Conservation (phyloP, 2,797 vertebrate genomes). For the Lepus oiostolus region DNA sequence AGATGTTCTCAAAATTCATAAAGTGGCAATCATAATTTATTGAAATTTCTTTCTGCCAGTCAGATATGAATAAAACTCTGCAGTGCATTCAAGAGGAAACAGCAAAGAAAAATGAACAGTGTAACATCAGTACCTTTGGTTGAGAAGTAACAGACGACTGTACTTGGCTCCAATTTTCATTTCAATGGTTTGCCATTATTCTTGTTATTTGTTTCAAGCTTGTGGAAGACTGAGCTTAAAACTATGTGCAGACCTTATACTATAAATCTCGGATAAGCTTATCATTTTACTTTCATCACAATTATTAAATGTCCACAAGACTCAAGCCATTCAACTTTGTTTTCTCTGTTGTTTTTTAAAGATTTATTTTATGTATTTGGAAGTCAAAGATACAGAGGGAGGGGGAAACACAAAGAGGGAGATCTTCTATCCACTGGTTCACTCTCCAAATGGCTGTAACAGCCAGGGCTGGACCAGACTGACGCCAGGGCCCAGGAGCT, state of each 20-base stretch:
- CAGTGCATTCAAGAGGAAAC: slow-evolving; percentile 72
- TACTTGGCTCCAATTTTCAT: not conserved
- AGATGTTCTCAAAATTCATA: slow-evolving; percentile 75
- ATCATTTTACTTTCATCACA: not conserved
- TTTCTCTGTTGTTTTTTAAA: not conserved
- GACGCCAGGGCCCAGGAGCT: no score
- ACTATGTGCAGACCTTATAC: not conserved
- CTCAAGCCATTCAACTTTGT: not conserved
- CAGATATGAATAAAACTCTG: slow-evolving; percentile 77
- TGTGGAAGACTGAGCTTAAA: not conserved
- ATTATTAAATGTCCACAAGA: not conserved
- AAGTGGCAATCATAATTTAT: slow-evolving; percentile 82
- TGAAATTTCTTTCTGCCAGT: slow-evolving; percentile 76
- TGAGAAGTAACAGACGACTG: not conserved
- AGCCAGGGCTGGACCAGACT: no score
- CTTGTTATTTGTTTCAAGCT: not conserved
- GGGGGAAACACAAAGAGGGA: no score
- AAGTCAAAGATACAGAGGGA: no score
- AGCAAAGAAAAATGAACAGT: slow-evolving; percentile 65
- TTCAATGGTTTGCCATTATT: not conserved
- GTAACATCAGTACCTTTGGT: not conserved
- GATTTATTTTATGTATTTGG: no score
- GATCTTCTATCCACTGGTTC: no score
- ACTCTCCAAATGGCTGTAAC: no score
- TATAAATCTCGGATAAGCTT: not conserved